phyloP scores from a whole-genome alignment of 2,888 invertebrate genomes.

The Stenurella melanura region DNA sequence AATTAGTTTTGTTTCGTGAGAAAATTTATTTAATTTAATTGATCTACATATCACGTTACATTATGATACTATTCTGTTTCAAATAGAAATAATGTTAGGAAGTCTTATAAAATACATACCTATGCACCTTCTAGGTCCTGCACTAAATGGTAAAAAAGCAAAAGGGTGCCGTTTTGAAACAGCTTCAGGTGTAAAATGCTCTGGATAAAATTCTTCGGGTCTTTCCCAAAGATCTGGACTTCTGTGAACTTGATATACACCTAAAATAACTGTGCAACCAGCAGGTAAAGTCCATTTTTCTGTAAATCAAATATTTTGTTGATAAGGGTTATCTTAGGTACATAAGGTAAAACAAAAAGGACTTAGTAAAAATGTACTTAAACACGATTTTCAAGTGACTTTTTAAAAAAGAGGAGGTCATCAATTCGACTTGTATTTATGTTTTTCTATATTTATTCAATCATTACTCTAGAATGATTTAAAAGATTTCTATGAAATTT shows the following conservation, averaged over 20 bases:
- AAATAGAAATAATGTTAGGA: background rate
- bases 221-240: slow-evolving; percentile 58
- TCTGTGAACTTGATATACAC: slow-evolving; percentile 56
- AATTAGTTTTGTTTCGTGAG: too few relatives aligned
- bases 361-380: too few relatives aligned
- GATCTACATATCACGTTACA: too few relatives aligned
- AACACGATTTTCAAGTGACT: too few relatives aligned
- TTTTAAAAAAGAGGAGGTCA: too few relatives aligned
- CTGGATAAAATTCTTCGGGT: slow-evolving; percentile 61
- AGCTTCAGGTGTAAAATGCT: slow-evolving; percentile 60
- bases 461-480: too few relatives aligned
- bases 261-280: slow-evolving; percentile 52
- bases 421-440: too few relatives aligned
- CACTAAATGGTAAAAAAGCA: slow-evolving; percentile 60
- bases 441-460: too few relatives aligned
- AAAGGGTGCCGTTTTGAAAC: slow-evolving; percentile 53
- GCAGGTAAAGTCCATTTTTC: slow-evolving; percentile 51
- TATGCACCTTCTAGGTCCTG: slow-evolving; percentile 57
- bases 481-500: too few relatives aligned
- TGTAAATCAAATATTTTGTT: slow-evolving; percentile 29
- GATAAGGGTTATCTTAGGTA: too few relatives aligned
- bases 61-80: background rate
- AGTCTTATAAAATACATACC: slow-evolving; percentile 40
- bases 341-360: too few relatives aligned
- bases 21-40: too few relatives aligned